A percentile compares a stretch with the other conserved stretches of the same genome.
Evolutionary conservation across 2,888 invertebrate species (phyloP).

Genomic region (Caenorhabditis zanzibari): DNA sequence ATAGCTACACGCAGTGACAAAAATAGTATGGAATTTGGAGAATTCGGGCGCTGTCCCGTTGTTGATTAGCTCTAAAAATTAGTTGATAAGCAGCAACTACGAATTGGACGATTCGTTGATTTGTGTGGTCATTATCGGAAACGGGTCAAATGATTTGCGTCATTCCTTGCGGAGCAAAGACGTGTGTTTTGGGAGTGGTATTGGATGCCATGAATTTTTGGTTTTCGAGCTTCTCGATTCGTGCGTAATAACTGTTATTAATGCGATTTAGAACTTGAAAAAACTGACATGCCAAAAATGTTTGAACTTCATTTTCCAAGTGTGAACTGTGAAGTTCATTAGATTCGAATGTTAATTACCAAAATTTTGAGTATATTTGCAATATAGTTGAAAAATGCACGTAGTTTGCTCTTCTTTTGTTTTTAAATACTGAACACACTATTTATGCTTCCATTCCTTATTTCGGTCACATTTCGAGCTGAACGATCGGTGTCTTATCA

Average conservation of each 20-base stretch:
- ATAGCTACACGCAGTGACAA: neutral
- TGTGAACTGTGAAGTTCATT: too few relatives aligned
- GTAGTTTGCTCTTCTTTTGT: neutral
- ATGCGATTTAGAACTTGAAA: neutral
- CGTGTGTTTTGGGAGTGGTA: conserved; percentile 28
- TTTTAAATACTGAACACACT: neutral
- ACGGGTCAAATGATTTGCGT: conserved; percentile 50
- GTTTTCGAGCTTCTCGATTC: conserved; percentile 30
- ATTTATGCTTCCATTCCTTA: neutral
- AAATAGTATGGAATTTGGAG: conserved; percentile 39
- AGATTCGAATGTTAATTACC: too few relatives aligned
- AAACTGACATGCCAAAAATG: neutral
- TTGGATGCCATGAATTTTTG: conserved; percentile 32
- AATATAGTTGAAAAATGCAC: neutral
- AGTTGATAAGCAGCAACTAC: conserved; percentile 39
- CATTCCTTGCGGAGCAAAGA: conserved; percentile 33
- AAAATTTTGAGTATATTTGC: neutral
- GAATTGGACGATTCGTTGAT: conserved; percentile 55
- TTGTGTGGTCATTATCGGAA: conserved; percentile 53
- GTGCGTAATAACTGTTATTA: conserved; percentile 8
- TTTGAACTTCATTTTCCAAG: neutral
- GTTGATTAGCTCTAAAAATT: conserved; percentile 33
- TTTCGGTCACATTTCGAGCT: conserved; percentile 39
- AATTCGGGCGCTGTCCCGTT: conserved; percentile 56
- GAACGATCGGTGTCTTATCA: conserved; percentile 49